phyloP scores from a whole-genome alignment of 2,888 invertebrate species.

The Drosophila maculinotata region DNA sequence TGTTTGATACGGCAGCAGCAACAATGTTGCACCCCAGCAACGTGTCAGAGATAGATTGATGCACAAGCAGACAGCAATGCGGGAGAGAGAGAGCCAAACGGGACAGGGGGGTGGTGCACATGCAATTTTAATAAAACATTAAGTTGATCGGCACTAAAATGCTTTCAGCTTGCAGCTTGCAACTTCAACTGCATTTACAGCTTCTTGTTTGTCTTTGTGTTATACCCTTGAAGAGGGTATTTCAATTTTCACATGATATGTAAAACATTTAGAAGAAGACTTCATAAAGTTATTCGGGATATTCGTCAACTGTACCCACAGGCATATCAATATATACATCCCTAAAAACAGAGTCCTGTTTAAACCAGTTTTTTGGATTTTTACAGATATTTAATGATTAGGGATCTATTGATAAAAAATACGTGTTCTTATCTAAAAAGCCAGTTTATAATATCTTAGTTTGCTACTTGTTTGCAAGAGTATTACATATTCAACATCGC shows the following conservation, averaged over 20 bases:
- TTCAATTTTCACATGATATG: background rate
- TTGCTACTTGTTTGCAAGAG: background rate
- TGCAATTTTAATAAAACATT: conserved; percentile 51
- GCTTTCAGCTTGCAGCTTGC: conserved; percentile 13
- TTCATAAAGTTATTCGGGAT: too few relatives aligned
- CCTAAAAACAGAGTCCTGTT: too few relatives aligned
- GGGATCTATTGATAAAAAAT: too few relatives aligned
- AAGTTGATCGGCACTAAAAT: conserved; percentile 45
- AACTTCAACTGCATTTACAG: conserved; percentile 11
- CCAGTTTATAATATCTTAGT: background rate
- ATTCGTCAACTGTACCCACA: too few relatives aligned
- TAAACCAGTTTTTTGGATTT: too few relatives aligned
- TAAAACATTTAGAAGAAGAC: too few relatives aligned
- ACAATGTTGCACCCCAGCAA: conserved; percentile 68
- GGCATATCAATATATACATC: too few relatives aligned
- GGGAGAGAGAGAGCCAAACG: background rate
- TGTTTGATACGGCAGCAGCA: conserved; percentile 47
- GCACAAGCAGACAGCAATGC: conserved; percentile 38
- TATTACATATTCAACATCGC: background rate
- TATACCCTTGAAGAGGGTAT: background rate
- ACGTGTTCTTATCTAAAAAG: too few relatives aligned
- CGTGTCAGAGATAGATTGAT: conserved; percentile 71
- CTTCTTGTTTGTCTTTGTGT: conserved; percentile 19
- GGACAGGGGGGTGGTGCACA: background rate
- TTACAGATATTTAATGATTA: too few relatives aligned